phyloP scores from a whole-genome alignment of 2,797 vertebrate species.

The Phrynocephalus guinanensis region DNA sequence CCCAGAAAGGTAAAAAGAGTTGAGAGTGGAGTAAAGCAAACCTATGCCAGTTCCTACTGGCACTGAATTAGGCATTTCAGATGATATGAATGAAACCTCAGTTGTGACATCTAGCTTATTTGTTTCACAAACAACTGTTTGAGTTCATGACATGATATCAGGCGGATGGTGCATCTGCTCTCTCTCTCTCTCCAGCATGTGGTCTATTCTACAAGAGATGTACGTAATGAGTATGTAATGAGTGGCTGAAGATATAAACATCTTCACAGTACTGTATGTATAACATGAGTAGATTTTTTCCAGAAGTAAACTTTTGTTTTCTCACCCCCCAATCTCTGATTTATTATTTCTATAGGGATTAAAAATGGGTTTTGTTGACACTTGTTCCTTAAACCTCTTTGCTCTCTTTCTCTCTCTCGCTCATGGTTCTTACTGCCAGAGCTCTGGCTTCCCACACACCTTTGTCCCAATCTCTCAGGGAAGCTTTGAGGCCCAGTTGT shows the following conservation, averaged over 20 bases:
- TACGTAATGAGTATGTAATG: constrained; percentile 50
- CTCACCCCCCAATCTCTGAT: neutral
- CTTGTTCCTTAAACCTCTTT: neutral
- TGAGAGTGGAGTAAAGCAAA: constrained; percentile 52
- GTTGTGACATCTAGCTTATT: constrained; percentile 38
- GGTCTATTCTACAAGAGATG: constrained; percentile 52
- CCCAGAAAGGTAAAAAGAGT: constrained; percentile 60
- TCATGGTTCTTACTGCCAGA: neutral
- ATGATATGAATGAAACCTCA: constrained; percentile 48
- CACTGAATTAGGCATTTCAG: constrained; percentile 59
- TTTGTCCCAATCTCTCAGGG: neutral
- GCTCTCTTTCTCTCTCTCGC: neutral
- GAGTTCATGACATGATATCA: constrained; percentile 63
- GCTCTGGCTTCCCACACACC: constrained; percentile 11
- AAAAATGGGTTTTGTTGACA: neutral
- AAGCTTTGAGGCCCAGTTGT: neutral
- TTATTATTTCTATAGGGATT: constrained; percentile 35
- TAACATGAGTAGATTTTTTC: constrained; percentile 45
- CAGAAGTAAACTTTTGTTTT: constrained; percentile 21
- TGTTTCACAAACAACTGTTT: constrained; percentile 56
- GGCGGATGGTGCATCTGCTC: constrained; percentile 54
- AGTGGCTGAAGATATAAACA: constrained; percentile 49
- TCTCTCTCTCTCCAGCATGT: constrained; percentile 54
- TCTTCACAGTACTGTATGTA: constrained; percentile 47
- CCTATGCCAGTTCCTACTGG: constrained; percentile 33